Percentiles rank a stretch among this genome's conserved stretches.
Conservation (phyloP, 2,888 invertebrate genomes). For the Stegophylla sp. region DNA sequence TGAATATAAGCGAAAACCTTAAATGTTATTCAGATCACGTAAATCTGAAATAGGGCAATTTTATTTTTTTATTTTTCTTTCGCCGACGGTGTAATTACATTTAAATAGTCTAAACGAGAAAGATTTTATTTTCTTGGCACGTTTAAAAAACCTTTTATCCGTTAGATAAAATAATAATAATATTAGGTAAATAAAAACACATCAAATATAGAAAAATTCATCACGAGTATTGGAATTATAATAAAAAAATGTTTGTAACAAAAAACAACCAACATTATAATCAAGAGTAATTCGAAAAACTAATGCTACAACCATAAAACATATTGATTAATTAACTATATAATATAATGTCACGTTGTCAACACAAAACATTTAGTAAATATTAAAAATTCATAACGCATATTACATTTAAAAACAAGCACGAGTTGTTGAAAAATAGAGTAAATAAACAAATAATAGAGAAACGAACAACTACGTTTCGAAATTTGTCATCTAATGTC, state of each 20-base stretch:
- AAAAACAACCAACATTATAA: slow-evolving; percentile 1
- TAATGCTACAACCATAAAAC: slow-evolving; percentile 21
- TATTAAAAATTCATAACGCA: slow-evolving; percentile 21
- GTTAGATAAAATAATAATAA: slow-evolving; percentile 17
- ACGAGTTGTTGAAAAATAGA: slow-evolving; percentile 4
- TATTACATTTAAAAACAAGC: slow-evolving; percentile 15
- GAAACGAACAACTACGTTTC: slow-evolving; percentile 8
- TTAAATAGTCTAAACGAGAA: slow-evolving; percentile 45
- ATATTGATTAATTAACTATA: slow-evolving; percentile 25
- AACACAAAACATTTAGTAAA: slow-evolving; percentile 19
- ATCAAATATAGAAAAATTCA: slow-evolving; percentile 2
- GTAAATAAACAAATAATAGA: slow-evolving; percentile 8
- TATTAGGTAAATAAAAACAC: slow-evolving; percentile 29
- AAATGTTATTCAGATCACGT: slow-evolving; percentile 51
- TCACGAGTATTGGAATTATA: not conserved
- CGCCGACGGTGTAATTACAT: slow-evolving; percentile 43
- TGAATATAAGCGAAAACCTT: slow-evolving; percentile 23
- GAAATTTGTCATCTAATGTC: not conserved
- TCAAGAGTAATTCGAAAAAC: slow-evolving; percentile 1
- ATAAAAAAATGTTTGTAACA: slow-evolving; percentile 1
- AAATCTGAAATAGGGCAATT: slow-evolving; percentile 34
- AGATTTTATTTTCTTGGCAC: slow-evolving; percentile 56
- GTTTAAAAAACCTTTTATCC: slow-evolving; percentile 54
- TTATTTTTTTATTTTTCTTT: slow-evolving; percentile 33
- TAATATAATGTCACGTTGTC: not conserved